phyloP scores from a whole-genome alignment of 2,113 vertebrate species.

The Elachura formosa region DNA sequence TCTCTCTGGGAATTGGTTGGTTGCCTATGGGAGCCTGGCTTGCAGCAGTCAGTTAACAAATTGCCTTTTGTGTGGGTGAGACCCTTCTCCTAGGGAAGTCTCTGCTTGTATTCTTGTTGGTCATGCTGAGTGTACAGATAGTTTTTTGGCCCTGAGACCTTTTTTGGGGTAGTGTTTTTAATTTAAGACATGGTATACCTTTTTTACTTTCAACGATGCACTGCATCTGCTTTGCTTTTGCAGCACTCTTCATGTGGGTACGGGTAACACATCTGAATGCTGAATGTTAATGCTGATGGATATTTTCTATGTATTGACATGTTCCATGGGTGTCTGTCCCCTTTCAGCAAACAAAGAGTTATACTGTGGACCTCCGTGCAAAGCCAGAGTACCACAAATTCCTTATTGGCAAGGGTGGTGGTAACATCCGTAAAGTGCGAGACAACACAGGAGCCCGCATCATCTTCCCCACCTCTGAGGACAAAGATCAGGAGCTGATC shows the following conservation, averaged over 20 bases:
- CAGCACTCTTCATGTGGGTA: neutral
- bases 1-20: neutral
- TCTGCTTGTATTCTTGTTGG: neutral
- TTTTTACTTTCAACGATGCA: rapidly evolving
- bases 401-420: slow-evolving; percentile 94
- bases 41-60: neutral
- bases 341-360: slow-evolving; percentile 93
- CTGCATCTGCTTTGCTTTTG: neutral
- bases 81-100: neutral
- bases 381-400: slow-evolving; percentile 99
- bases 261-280: neutral
- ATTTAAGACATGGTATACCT: neutral
- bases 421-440: slow-evolving; percentile 95
- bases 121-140: neutral
- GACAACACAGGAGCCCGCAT: slow-evolving; percentile 94
- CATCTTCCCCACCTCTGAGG: slow-evolving; percentile 90
- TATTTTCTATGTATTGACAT: neutral
- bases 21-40: neutral
- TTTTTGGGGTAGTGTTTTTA: neutral
- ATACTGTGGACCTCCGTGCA: slow-evolving; percentile 89
- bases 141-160: neutral
- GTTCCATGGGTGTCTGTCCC: neutral
- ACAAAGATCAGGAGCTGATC: slow-evolving; percentile 96
- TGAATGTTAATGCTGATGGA: neutral
- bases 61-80: neutral